Percentiles rank a stretch among this genome's conserved stretches.
Evolutionary conservation across 2,113 vertebrate species (phyloP).

Genomic region (Lagopus leucura): DNA sequence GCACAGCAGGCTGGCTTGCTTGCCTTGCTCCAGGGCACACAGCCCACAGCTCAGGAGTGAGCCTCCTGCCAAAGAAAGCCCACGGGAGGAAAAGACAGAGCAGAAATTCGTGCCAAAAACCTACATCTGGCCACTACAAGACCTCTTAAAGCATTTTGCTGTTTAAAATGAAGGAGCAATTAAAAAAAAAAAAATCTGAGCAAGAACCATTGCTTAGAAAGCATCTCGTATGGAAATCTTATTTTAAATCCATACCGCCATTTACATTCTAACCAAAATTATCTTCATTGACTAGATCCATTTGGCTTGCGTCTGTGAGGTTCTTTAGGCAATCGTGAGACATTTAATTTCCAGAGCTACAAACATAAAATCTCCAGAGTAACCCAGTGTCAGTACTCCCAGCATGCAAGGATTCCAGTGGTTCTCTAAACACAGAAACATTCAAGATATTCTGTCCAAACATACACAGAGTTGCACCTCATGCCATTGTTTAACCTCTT

Average conservation of each 20-base stretch:
- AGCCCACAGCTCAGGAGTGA: not conserved
- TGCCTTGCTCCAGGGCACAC: accelerated
- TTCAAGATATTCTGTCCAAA: not conserved
- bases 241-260: not conserved
- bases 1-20: not conserved
- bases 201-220: not conserved
- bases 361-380: not conserved
- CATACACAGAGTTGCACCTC: not conserved
- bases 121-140: not conserved
- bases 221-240: not conserved
- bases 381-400: not conserved
- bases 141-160: not conserved
- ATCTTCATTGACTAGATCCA: not conserved
- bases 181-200: not conserved
- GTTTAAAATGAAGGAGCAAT: not conserved
- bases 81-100: not conserved
- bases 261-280: not conserved
- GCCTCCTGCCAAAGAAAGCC: not conserved
- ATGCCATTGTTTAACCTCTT: not conserved
- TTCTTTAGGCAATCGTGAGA: not conserved
- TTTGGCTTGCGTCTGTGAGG: not conserved
- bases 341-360: not conserved
- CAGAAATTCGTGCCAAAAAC: not conserved
- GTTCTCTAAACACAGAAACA: not conserved
- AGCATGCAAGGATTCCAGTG: not conserved